Evolutionary conservation across 2,113 vertebrate species (phyloP).

Genomic region (Ctenomys sociabilis): DNA sequence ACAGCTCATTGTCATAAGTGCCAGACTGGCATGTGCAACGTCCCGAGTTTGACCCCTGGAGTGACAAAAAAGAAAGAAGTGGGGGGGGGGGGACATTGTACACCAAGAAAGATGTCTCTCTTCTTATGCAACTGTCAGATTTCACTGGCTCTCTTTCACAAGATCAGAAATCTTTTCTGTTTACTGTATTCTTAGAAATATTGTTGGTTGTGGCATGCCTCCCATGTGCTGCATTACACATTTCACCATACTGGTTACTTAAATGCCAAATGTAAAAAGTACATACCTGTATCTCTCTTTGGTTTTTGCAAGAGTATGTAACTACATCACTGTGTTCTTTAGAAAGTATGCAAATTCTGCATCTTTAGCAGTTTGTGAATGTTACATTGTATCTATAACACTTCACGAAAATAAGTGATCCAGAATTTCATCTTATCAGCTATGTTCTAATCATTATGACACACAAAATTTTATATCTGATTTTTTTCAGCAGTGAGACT

Average conservation of each 20-base stretch:
- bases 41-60: no score
- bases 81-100: not conserved
- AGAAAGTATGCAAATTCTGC: slow-evolving; percentile 16
- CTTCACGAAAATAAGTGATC: not conserved
- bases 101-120: not conserved
- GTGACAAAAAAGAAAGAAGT: no score
- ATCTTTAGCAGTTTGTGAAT: slow-evolving; percentile 47
- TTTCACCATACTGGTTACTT: slow-evolving; percentile 4
- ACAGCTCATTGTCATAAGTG: no score
- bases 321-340: slow-evolving; percentile 37
- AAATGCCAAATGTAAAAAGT: not conserved
- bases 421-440: not conserved
- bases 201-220: not conserved
- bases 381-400: not conserved
- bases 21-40: no score
- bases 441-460: not conserved
- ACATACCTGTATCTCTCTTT: not conserved
- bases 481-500: not conserved
- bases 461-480: not conserved
- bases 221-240: not conserved
- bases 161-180: not conserved
- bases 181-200: not conserved
- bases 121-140: not conserved
- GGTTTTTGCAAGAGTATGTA: slow-evolving; percentile 2
- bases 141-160: not conserved